Percentiles rank a stretch among this genome's conserved stretches.
Conservation (phyloP, 2,113 vertebrate species). For the Manacus vitellinus region DNA sequence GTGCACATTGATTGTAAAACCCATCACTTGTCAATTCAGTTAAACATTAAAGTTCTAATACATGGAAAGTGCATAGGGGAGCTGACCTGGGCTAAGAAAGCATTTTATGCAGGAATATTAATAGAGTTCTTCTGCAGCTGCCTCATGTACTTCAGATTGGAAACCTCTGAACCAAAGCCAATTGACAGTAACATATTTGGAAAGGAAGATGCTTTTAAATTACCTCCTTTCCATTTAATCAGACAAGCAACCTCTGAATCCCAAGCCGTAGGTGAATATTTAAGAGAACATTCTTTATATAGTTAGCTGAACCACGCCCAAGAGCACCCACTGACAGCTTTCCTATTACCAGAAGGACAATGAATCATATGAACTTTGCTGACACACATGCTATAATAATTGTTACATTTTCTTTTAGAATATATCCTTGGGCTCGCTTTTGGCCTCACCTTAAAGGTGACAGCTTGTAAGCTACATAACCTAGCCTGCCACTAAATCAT, state of each 20-base stretch:
- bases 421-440: conserved; percentile 58
- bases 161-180: conserved; percentile 65
- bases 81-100: conserved; percentile 63
- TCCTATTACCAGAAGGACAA: conserved; percentile 72
- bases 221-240: conserved; percentile 70
- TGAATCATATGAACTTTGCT: conserved; percentile 71
- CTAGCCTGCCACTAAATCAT: conserved; percentile 63
- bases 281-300: conserved; percentile 64
- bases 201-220: conserved; percentile 69
- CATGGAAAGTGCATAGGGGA: conserved; percentile 59
- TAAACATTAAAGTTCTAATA: conserved; percentile 57
- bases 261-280: conserved; percentile 64
- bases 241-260: conserved; percentile 68
- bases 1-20: conserved; percentile 49
- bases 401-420: conserved; percentile 68
- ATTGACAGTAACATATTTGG: conserved; percentile 68
- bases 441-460: conserved; percentile 68
- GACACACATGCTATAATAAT: conserved; percentile 67
- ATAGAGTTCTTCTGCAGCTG: conserved; percentile 38
- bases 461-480: conserved; percentile 60
- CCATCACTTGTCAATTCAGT: conserved; percentile 52
- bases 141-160: conserved; percentile 58
- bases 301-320: conserved; percentile 65
- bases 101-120: conserved; percentile 50
- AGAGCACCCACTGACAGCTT: conserved; percentile 68